A percentile compares a stretch with the other conserved stretches of the same genome.
Conservation (phyloP, 1,140 invertebrate genomes). For the Apis dorsata region DNA sequence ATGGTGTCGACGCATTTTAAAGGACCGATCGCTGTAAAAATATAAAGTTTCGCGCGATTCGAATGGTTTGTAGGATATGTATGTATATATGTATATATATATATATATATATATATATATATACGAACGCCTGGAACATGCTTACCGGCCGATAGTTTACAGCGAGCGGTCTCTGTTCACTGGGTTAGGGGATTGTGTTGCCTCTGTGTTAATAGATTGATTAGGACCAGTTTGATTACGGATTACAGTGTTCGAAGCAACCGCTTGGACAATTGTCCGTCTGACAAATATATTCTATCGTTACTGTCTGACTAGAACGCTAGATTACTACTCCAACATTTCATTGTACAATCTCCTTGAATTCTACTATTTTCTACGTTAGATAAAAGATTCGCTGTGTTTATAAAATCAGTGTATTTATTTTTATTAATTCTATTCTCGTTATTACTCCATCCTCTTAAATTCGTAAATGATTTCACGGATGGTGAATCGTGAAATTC, state of each 20-base stretch:
- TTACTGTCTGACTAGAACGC: neutral
- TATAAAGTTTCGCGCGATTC: neutral
- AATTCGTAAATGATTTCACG: neutral
- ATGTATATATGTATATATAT: neutral
- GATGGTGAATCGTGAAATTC: neutral
- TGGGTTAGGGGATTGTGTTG: neutral
- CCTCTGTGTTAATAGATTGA: constrained; percentile 26
- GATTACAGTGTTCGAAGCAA: neutral
- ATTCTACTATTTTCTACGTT: no score
- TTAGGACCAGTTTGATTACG: neutral
- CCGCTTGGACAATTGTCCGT: neutral
- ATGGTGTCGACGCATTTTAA: no score
- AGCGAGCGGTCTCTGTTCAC: neutral
- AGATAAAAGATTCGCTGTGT: neutral
- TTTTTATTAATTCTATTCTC: neutral
- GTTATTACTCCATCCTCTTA: neutral
- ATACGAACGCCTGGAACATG: neutral
- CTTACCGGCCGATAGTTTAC: neutral
- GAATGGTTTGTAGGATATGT: no score
- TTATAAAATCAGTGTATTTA: neutral
- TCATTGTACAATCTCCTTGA: neutral
- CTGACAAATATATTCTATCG: neutral
- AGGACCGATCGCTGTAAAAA: neutral
- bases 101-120: neutral
- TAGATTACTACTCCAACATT: neutral